Conservation (phyloP, 2,113 vertebrate species). For the Alectura lathami region DNA sequence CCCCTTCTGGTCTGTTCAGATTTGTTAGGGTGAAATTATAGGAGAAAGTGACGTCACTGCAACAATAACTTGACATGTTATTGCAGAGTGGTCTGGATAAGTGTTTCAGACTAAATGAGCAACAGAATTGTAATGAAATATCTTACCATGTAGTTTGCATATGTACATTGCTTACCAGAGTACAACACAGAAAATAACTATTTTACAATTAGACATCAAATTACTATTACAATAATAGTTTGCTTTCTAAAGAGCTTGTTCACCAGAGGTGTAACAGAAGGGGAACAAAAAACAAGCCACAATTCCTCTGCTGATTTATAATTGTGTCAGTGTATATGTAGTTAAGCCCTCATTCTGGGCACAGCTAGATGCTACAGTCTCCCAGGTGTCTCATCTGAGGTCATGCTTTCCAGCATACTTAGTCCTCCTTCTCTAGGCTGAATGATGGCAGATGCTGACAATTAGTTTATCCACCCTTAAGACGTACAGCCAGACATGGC, state of each 20-base stretch:
- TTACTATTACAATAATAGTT: neutral
- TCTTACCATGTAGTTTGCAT: neutral
- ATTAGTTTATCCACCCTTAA: neutral
- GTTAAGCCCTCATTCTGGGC: neutral
- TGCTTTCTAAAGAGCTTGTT: neutral
- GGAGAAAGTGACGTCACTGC: neutral
- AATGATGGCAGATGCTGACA: neutral
- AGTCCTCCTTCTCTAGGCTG: neutral
- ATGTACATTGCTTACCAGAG: neutral
- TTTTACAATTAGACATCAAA: neutral
- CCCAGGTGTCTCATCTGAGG: neutral
- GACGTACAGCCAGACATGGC: neutral
- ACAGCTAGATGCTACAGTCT: neutral
- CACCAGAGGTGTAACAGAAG: neutral
- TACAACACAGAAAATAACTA: neutral
- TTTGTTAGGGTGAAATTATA: slow-evolving; percentile 4
- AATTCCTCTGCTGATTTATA: neutral
- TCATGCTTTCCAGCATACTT: neutral
- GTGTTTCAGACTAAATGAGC: neutral
- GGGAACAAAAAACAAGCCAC: neutral
- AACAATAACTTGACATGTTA: neutral
- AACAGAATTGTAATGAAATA: accelerated
- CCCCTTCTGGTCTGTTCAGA: neutral
- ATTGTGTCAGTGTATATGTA: neutral
- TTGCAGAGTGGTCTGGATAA: neutral